Base-by-base conservation (phyloP, 2,888 invertebrate genomes). In the Iselma pallidipennis region DNA sequence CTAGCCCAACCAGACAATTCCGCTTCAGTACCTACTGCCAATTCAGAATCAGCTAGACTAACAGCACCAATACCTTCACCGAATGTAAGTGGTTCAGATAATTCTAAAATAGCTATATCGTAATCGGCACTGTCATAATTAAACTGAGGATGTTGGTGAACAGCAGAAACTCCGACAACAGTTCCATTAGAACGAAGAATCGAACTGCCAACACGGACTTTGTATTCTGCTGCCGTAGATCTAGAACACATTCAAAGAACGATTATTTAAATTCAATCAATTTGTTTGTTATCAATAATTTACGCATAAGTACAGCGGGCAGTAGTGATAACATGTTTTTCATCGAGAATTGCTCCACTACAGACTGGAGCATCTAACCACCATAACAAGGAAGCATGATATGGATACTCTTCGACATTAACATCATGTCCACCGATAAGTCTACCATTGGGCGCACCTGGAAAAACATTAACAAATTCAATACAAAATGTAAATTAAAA, bases 361-460 rank as follows among this genome's bases (percentile, higher is more conserved):
- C 86, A 86, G 61, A 83, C 82, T n/a, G 85, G 85, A 61, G n/a
- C n/a, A n/a, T n/a, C n/a, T 79, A 80, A 0, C 80, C 80, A 65
- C 80, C 79, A 73, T 4, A 83, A 71, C 3, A 86, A 71, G 0
- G 85, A 85, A 14, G 84, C 82, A 72, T 86, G 85, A 82, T 86
- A 86, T 0, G 86, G 86, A 1, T 85, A 82, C 0, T 83, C 82
- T 0, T 78, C 76, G 61, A 86, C 86, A 0, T 83, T 57, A 1
- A 70, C 84, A 0, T 82, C 82, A 71, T 83, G 82, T 1, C 82
- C 82, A 0, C 86, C 86, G 0, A 83, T 82, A 16, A 86, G 14
- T 79, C 66, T 61, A 31, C 67, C 68, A 55, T 9, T 14, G 1
- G 33, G 33, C 0, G 33, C 33, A 33, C 33, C 33, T 42, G n/a